phyloP scores from a whole-genome alignment of 92 coral and sea anemone genomes.

The Phenganax marumi region DNA sequence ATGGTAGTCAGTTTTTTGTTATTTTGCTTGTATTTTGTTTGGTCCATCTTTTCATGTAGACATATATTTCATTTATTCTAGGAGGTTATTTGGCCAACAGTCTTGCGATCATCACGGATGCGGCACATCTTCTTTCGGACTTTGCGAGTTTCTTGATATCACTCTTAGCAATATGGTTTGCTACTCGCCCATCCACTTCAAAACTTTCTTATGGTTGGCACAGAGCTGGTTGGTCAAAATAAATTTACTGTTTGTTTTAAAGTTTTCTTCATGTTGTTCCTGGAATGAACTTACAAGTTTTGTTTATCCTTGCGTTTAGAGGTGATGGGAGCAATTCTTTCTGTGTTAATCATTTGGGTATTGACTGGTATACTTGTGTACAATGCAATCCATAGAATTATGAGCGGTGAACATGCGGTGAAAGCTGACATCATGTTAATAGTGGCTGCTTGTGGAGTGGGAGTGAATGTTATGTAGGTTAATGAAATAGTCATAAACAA shows the following conservation, averaged over 20 bases:
- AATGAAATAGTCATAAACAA: background rate
- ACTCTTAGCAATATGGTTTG: constrained; percentile 83
- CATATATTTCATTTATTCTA: too few relatives aligned
- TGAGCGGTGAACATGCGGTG: constrained; percentile 66
- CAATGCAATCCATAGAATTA: constrained; percentile 71
- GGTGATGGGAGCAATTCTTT: constrained; percentile 97
- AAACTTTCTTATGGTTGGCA: constrained; percentile 92
- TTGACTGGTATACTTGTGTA: constrained; percentile 85
- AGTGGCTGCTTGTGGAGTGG: constrained; percentile 82
- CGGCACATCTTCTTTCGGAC: constrained; percentile 91
- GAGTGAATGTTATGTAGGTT: constrained; percentile 83
- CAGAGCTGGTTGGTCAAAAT: constrained; percentile 69
- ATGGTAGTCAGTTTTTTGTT: too few relatives aligned
- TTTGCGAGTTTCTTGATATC: constrained; percentile 95
- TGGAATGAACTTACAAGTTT: too few relatives aligned
- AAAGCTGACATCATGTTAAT: constrained; percentile 80
- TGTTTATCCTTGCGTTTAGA: constrained; percentile 38
- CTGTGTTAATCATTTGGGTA: constrained; percentile 89
- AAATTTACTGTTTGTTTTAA: background rate
- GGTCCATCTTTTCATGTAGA: too few relatives aligned
- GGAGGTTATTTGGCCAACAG: constrained; percentile 92
- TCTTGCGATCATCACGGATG: constrained; percentile 95
- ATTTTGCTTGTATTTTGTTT: too few relatives aligned
- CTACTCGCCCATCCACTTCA: constrained; percentile 81
- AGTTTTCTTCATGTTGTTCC: background rate